Conservation (phyloP, 1,140 invertebrate species). For the Aphis craccivora region DNA sequence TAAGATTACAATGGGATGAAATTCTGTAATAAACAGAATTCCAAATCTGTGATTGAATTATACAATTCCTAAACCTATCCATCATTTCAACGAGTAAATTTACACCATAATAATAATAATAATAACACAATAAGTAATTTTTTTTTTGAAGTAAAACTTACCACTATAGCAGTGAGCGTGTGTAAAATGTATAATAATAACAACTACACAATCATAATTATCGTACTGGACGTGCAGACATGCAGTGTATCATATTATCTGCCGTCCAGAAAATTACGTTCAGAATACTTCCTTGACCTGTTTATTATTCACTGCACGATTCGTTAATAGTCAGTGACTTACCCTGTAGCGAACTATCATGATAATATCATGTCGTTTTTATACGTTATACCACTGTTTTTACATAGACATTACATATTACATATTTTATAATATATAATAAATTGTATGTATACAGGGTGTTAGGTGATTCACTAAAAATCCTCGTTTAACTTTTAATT, state of each 20-base stretch:
- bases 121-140: neutral
- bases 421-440: neutral
- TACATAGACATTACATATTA: neutral
- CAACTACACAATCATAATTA: neutral
- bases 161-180: too few species aligned
- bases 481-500: neutral
- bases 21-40: neutral
- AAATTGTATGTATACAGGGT: neutral
- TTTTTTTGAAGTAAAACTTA: neutral
- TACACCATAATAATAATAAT: neutral
- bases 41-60: neutral
- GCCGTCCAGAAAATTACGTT: neutral
- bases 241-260: neutral
- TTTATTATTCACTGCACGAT: neutral
- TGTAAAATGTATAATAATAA: neutral
- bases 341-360: neutral
- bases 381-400: neutral
- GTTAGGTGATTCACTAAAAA: neutral
- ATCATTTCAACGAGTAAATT: neutral
- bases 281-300: constrained; percentile 17
- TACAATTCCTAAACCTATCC: neutral
- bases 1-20: neutral
- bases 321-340: neutral
- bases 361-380: neutral
- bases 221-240: neutral